Evolutionary conservation across 2,113 vertebrate genomes (phyloP).

Genomic region (Etia nguti): DNA sequence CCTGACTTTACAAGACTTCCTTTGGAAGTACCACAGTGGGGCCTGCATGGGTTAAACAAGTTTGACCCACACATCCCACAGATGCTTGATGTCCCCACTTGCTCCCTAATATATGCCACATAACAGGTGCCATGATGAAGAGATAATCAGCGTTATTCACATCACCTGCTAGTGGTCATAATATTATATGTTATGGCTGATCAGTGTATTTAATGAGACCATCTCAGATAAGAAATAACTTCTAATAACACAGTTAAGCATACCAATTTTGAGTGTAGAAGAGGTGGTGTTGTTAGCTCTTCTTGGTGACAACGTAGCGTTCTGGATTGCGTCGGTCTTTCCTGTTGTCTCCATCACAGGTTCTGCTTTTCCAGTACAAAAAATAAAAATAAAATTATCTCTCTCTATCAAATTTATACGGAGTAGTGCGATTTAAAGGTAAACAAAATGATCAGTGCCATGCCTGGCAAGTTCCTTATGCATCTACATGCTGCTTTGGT

Average conservation of each 20-base stretch:
- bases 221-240: not conserved
- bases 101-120: not conserved
- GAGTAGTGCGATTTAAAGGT: not conserved
- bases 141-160: not conserved
- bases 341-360: fast-evolving
- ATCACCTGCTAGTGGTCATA: not conserved
- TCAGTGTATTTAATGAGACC: not conserved
- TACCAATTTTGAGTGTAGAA: not conserved
- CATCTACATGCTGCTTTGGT: fast-evolving
- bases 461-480: not conserved
- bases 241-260: not conserved
- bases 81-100: not conserved
- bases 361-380: not conserved
- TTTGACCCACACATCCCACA: not conserved
- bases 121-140: not conserved
- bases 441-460: not conserved
- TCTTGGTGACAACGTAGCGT: not conserved
- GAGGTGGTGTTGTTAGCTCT: not conserved
- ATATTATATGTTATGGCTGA: not conserved
- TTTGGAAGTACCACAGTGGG: not conserved
- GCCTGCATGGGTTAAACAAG: fast-evolving
- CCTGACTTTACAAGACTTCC: not conserved
- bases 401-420: too few relatives aligned
- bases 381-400: too few relatives aligned
- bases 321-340: fast-evolving